Conservation (phyloP, 1,140 invertebrate genomes). For the Berghia stephanieae region DNA sequence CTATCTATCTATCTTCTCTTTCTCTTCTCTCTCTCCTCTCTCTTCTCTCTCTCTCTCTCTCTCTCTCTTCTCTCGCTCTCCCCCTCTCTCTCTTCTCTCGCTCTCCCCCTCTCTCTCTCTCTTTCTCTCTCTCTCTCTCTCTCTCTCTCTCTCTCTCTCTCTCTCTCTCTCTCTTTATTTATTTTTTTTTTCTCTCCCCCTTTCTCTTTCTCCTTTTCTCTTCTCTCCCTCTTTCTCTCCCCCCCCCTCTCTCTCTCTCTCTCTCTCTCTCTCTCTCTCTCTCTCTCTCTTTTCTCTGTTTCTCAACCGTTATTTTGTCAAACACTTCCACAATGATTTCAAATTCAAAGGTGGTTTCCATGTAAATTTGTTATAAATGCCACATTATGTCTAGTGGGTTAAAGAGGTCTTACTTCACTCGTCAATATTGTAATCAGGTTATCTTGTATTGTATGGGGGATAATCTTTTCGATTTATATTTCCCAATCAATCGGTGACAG, state of each 20-base stretch:
- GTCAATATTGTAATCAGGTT: neutral
- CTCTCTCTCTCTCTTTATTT: conserved; percentile 7
- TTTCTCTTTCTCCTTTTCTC: conserved; percentile 5
- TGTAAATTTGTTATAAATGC: too few relatives aligned
- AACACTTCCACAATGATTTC: too few relatives aligned
- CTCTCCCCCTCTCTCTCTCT: neutral
- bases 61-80: neutral
- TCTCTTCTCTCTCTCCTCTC: neutral
- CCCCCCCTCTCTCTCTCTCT: neutral
- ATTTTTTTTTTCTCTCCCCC: neutral
- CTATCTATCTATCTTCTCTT: conserved; percentile 9
- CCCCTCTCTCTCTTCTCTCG: neutral
- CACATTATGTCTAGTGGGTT: too few relatives aligned
- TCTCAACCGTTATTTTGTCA: too few relatives aligned
- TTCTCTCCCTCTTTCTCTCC: neutral
- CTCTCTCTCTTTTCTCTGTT: neutral
- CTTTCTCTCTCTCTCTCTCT: conserved; percentile 14
- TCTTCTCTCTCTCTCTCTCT: conserved; percentile 32
- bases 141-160: neutral
- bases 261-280: conserved; percentile 11
- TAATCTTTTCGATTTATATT: neutral
- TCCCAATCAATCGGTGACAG: neutral
- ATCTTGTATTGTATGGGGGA: neutral
- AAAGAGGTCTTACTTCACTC: neutral
- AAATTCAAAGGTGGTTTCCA: too few relatives aligned